Conservation (phyloP, 2,888 invertebrate species). For the Cheiracanthium punctorium region DNA sequence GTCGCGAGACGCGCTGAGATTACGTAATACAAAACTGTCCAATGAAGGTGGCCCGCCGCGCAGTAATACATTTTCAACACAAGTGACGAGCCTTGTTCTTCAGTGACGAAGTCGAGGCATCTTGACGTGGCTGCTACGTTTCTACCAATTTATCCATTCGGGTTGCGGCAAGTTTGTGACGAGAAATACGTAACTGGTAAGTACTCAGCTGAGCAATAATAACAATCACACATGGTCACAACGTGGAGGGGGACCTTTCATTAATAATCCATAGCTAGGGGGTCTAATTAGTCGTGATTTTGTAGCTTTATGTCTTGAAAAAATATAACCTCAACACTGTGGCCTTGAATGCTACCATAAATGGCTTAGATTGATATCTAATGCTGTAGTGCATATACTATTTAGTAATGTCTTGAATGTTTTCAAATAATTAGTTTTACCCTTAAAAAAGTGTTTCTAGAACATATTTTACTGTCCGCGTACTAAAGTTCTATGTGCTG, state of each 20-base stretch:
- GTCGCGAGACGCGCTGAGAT: slow-evolving; percentile 30
- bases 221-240: slow-evolving; percentile 74
- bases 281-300: slow-evolving; percentile 30
- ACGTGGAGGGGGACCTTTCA: slow-evolving; percentile 67
- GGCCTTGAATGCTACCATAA: slow-evolving; percentile 56
- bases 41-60: slow-evolving; percentile 43
- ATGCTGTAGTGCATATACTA: neutral
- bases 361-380: slow-evolving; percentile 47
- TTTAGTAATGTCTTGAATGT: no score
- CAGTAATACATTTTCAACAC: slow-evolving; percentile 67
- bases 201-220: slow-evolving; percentile 76
- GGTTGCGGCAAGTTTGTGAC: slow-evolving; percentile 94
- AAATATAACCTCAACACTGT: slow-evolving; percentile 16
- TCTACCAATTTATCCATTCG: slow-evolving; percentile 93
- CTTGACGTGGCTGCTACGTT: slow-evolving; percentile 83
- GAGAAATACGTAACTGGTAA: slow-evolving; percentile 91
- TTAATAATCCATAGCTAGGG: slow-evolving; percentile 17
- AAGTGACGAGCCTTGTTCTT: slow-evolving; percentile 65
- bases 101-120: slow-evolving; percentile 69
- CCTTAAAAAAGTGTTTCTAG: no score
- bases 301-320: slow-evolving; percentile 21
- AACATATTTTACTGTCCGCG: no score
- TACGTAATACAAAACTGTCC: slow-evolving; percentile 57
- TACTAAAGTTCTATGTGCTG: no score
- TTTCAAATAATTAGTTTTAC: no score